Evolutionary conservation across 2,113 vertebrate species (phyloP), one percentile per base, ranked within the genome.

Genomic region (Saccopteryx bilineata): DNA sequence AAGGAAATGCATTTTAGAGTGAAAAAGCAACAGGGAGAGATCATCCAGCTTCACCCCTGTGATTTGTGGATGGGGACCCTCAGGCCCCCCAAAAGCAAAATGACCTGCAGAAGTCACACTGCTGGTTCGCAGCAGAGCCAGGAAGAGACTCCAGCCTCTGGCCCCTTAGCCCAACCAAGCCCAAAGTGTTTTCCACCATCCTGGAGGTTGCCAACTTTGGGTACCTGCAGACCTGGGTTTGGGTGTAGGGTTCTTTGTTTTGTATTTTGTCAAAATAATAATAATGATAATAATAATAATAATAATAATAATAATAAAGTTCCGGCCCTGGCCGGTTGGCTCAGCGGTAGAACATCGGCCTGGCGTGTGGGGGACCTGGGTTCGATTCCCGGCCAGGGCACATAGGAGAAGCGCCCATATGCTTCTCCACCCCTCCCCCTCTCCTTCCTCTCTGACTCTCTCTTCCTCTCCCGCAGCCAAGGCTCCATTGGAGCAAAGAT

Each of bases 1-100:
- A 84, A 75, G 46, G 33, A 75, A 87, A 88, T 89, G n/a, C 23
- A 84, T 86, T 78, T 97, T 81, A 72, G 63, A 95, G 79, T 31
- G 75, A 79, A 82, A 84, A 88, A 48, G 63, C 65, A 95, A 33
- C 26, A 75, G 83, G 26, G 58, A 83, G 58, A 83, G 24, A 54
- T 63, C 19, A 80, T 24, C 31, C 90, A 76, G 56, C 82, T 80
- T 87, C 19, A 39, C 11, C 52, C 58, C 50, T 96, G 52, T 80
- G 68, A 79, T 69, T 80, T 75, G 17, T 54, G 92, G 39, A 68
- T 74, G 48, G 61, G 87, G 54, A 87, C 61, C 90, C 13, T 39
- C 33, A 74, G 82, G 33, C 24, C n/a, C 80, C 66, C 54, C 6
- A 33, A 74, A 75, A 87, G 28, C 83, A 72, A 56, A 68, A 68